phyloP scores from a whole-genome alignment of 2,797 vertebrate species.

The Leptatherina wallacei region DNA sequence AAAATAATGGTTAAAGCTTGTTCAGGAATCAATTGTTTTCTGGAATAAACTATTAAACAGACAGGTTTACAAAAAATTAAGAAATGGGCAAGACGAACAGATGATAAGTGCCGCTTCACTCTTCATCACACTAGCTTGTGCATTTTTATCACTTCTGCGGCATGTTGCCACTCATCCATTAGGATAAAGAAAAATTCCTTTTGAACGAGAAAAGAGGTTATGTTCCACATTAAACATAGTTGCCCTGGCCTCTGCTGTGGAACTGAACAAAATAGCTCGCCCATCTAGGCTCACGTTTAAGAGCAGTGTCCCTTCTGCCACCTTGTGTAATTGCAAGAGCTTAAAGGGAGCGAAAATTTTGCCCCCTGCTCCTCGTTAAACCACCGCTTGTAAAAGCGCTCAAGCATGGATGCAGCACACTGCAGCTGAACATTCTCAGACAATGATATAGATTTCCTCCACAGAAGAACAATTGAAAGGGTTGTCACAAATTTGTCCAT shows the following conservation, averaged over 20 bases:
- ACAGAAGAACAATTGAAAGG: constrained; percentile 80
- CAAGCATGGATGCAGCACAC: constrained; percentile 74
- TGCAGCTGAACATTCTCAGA: constrained; percentile 73
- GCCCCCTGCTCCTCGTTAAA: constrained; percentile 79
- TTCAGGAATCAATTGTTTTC: neutral
- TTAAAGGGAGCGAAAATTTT: constrained; percentile 77
- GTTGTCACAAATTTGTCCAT: constrained; percentile 82
- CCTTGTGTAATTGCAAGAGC: constrained; percentile 73
- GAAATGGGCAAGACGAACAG: constrained; percentile 20
- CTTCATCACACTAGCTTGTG: constrained; percentile 25
- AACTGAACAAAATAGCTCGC: constrained; percentile 30
- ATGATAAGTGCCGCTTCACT: constrained; percentile 41
- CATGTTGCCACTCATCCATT: constrained; percentile 60
- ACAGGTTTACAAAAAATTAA: constrained; percentile 29
- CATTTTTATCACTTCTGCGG: constrained; percentile 51
- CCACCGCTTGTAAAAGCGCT: constrained; percentile 78
- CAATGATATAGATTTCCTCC: constrained; percentile 80
- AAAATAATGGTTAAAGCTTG: neutral
- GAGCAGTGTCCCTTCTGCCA: constrained; percentile 72
- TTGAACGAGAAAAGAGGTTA: constrained; percentile 47
- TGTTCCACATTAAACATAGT: constrained; percentile 57
- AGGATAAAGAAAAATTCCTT: constrained; percentile 54
- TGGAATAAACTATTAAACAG: constrained; percentile 9
- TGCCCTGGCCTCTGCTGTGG: constrained; percentile 42
- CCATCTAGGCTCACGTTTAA: constrained; percentile 55